Conservation (phyloP, 2,113 vertebrate species). For the Podocnemis expansa region DNA sequence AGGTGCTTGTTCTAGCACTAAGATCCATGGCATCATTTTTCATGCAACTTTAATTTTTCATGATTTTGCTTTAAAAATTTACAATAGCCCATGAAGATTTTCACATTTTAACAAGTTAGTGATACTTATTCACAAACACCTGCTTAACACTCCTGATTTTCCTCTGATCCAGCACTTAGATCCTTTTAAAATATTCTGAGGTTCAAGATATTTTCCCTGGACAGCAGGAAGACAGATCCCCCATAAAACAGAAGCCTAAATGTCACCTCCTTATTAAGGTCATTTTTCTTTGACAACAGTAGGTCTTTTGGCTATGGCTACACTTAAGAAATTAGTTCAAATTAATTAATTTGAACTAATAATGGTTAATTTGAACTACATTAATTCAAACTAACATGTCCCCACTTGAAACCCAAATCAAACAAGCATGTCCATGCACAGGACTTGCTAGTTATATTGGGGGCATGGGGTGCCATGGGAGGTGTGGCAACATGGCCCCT, state of each 20-base stretch:
- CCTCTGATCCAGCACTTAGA: background rate
- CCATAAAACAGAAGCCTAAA: constrained; percentile 6
- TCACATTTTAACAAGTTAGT: constrained; percentile 20
- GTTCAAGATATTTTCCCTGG: background rate
- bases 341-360: too few relatives aligned
- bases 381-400: too few relatives aligned
- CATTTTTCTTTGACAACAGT: background rate
- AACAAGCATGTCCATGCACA: too few relatives aligned
- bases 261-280: background rate
- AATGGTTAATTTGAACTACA: too few relatives aligned
- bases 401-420: too few relatives aligned
- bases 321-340: too few relatives aligned
- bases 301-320: too few relatives aligned
- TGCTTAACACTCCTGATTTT: background rate
- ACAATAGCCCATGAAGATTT: constrained; percentile 29
- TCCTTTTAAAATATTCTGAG: background rate
- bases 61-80: constrained; percentile 23
- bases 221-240: background rate
- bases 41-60: constrained; percentile 14
- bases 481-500: too few relatives aligned
- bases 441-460: too few relatives aligned
- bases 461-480: too few relatives aligned
- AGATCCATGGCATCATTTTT: background rate
- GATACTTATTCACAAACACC: background rate
- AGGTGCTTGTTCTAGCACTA: background rate